A percentile compares a stretch with the other conserved stretches of the same genome.
Evolutionary conservation across 2,888 invertebrate species (phyloP).

Genomic region (Conchocele bisecta): DNA sequence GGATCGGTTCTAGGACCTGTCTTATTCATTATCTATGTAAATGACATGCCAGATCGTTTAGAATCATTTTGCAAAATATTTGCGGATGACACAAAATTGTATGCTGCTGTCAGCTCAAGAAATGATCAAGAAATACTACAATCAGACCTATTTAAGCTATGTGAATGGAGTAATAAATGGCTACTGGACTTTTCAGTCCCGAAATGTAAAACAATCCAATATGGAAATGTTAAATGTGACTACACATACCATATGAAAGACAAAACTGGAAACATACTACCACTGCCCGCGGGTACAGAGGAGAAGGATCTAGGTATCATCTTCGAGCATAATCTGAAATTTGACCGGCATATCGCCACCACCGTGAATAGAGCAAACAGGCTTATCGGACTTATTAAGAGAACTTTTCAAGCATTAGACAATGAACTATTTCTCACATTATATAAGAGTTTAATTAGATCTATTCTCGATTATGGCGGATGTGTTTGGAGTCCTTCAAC

Average conservation of each 20-base stretch:
- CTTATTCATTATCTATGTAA: slow-evolving; percentile 14
- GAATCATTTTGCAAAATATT: slow-evolving; percentile 6
- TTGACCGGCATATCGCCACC: slow-evolving; percentile 1
- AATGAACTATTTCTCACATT: background rate
- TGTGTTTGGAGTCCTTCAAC: background rate
- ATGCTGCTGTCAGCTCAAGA: background rate
- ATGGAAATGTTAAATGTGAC: background rate
- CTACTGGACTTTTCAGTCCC: background rate
- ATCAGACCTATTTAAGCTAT: background rate
- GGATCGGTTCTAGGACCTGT: slow-evolving; percentile 11
- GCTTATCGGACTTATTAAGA: slow-evolving; percentile 5
- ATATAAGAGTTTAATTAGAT: background rate
- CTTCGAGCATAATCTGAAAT: background rate
- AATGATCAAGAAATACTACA: background rate
- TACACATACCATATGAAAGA: background rate
- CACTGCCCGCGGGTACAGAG: background rate
- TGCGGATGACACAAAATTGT: slow-evolving; percentile 12
- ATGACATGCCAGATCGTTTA: slow-evolving; percentile 5
- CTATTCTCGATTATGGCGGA: slow-evolving; percentile 1
- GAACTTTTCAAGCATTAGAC: slow-evolving; percentile 3
- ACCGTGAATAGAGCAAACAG: slow-evolving; percentile 13
- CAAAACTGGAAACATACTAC: slow-evolving; percentile 6
- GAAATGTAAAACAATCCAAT: slow-evolving; percentile 7
- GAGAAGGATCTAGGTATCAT: slow-evolving; percentile 5
- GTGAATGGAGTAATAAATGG: slow-evolving; percentile 1